Evolutionary conservation across 2,888 invertebrate genomes (phyloP), one percentile per base, ranked within the genome.

Genomic region (Chrysolina haemoptera): DNA sequence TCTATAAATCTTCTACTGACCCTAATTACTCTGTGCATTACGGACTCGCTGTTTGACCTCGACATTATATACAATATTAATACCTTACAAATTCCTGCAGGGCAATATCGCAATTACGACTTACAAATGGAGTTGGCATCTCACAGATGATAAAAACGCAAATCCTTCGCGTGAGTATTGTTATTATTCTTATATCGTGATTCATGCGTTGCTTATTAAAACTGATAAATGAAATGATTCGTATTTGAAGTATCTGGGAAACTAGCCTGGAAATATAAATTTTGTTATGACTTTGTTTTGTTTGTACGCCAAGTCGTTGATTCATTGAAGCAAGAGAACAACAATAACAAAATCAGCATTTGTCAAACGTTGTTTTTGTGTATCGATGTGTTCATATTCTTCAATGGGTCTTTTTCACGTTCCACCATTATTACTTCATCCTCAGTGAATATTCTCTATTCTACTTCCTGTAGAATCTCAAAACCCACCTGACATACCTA

Each of bases 11-110:
- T 14, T 14, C 59, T 27, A 59, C 59, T 59, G 59, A 27, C 59
- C 59, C 27, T 59, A 59, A 59, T 59, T 6, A 27, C 59, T 59
- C 27, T 59, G 14, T 3, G 1, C 59, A 59, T 59, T 59, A 59
- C 59, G 59, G 59, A 59, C 27, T 59, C 14, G 59, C 22, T 22
- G 27, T 27, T 59, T 59, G 14, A 22, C 59, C 59, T 59, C 59
- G 27, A 59, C 59, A 59, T 59, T 59, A 59, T 59, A 59, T n/a
- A n/a, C n/a, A 59, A 59, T 59, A 59, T 59, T 59, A 59, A 59
- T 59, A 53, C 0, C 59, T n/a, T 27, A 59, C 22, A 59, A 59
- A 59, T 59, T 59, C 59, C 59, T 59, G n/a, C 59, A 59, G 59
- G 22, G n/a, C n/a, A n/a, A n/a, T n/a, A n/a, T n/a, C n/a, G 59